A percentile compares a stretch with the other conserved stretches of the same genome.
phyloP scores from a whole-genome alignment of 2,888 invertebrate species.

The Drosophila trichaetosa region DNA sequence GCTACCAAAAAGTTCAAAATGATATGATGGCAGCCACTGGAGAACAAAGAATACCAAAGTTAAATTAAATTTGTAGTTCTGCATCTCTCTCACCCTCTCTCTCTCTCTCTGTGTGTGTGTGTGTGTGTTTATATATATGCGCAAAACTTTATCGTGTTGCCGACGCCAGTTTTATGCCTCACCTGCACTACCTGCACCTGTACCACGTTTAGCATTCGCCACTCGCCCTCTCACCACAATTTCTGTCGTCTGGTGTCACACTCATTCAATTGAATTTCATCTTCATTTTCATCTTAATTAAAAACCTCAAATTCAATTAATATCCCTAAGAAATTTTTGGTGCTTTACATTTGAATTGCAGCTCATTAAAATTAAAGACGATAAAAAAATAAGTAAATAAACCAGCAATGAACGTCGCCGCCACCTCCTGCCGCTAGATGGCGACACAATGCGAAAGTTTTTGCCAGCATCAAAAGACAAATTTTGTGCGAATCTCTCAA shows the following conservation, averaged over 20 bases:
- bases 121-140: conserved; percentile 56
- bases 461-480: conserved; percentile 38
- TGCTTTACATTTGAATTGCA: conserved; percentile 60
- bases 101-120: background rate
- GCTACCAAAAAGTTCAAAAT: conserved; percentile 49
- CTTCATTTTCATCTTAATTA: conserved; percentile 60
- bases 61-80: conserved; percentile 85
- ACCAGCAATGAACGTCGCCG: background rate
- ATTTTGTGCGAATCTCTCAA: conserved; percentile 64
- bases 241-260: background rate
- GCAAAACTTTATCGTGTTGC: conserved; percentile 81
- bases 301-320: conserved; percentile 68
- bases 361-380: conserved; percentile 73
- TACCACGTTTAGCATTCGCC: background rate
- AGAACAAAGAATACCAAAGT: conserved; percentile 83
- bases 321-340: conserved; percentile 33
- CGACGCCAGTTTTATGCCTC: conserved; percentile 16
- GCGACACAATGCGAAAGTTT: conserved; percentile 64
- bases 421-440: conserved; percentile 33
- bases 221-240: background rate
- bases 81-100: conserved; percentile 9
- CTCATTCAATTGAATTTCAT: conserved; percentile 49
- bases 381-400: conserved; percentile 37
- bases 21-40: conserved; percentile 59
- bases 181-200: conserved; percentile 27